Evolutionary conservation across 1,140 invertebrate species (phyloP).

Genomic region (Linepithema humile): DNA sequence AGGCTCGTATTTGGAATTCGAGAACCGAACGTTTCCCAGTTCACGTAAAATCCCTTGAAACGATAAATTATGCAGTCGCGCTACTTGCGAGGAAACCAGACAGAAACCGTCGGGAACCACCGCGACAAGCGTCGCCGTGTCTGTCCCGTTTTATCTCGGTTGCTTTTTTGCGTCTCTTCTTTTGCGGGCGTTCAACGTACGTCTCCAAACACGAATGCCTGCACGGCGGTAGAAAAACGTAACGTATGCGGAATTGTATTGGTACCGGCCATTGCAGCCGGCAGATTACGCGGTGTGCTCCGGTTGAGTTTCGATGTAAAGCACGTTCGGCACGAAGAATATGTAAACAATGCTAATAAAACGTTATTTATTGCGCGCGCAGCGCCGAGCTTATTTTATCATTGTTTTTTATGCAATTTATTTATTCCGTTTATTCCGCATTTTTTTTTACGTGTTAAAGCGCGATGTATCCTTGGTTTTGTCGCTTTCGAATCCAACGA

Average conservation of each 20-base stretch:
- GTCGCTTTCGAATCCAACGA: conserved; percentile 1
- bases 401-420: conserved; percentile 58
- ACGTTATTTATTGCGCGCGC: conserved; percentile 55
- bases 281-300: conserved; percentile 28
- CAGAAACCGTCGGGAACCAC: conserved; percentile 12
- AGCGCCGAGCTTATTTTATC: conserved; percentile 50
- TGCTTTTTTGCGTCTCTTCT: conserved; percentile 24
- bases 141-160: conserved; percentile 12
- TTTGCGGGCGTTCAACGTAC: conserved; percentile 13
- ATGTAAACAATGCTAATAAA: conserved; percentile 60
- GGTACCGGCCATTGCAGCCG: conserved; percentile 24
- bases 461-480: conserved; percentile 43
- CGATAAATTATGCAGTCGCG: conserved; percentile 58
- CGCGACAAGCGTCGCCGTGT: conserved; percentile 40
- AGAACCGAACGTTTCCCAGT: conserved; percentile 19
- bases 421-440: conserved; percentile 46
- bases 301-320: conserved; percentile 54
- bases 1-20: conserved; percentile 7
- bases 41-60: conserved; percentile 45
- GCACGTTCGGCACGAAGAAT: conserved; percentile 57
- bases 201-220: conserved; percentile 14
- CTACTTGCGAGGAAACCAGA: conserved; percentile 37
- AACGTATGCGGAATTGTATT: conserved; percentile 40
- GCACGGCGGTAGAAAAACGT: conserved; percentile 35
- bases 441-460: conserved; percentile 32